A percentile compares a stretch with the other conserved stretches of the same genome.
These are phyloP conservation scores for Zaprionus bogoriensis DNA, from an alignment of 2,888 invertebrate species.

Conservation along the genomic window DNA sequence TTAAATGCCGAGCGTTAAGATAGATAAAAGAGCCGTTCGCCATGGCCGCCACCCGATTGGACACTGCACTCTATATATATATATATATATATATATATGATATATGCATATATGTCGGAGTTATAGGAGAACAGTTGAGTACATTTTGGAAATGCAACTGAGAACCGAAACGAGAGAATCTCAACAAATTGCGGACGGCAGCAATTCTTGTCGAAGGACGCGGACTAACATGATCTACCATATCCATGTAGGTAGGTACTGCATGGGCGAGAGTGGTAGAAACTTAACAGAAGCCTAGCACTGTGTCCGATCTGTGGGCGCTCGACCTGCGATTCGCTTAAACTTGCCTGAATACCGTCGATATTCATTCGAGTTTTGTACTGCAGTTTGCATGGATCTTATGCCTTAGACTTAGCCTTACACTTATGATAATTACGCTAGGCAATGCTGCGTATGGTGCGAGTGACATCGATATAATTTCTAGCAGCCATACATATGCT, in stretches of 20 bases:
- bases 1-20: neutral
- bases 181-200: constrained; percentile 70
- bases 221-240: neutral
- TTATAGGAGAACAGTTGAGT: neutral
- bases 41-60: neutral
- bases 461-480: constrained; percentile 19
- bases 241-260: too few species aligned
- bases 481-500: constrained; percentile 18
- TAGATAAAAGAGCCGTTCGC: neutral
- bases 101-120: neutral
- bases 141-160: neutral
- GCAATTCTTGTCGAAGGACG: constrained; percentile 44
- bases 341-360: constrained; percentile 1
- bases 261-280: too few species aligned
- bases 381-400: constrained; percentile 66
- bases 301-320: neutral
- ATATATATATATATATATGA: too few species aligned
- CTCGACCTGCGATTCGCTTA: neutral
- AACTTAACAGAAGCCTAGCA: neutral
- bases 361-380: constrained; percentile 54
- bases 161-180: neutral
- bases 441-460: neutral
- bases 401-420: constrained; percentile 35
- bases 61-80: too few species aligned
- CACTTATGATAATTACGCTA: constrained; percentile 34